Conservation (phyloP, 2,113 vertebrate species). For the Hippoglossus stenolepis region DNA sequence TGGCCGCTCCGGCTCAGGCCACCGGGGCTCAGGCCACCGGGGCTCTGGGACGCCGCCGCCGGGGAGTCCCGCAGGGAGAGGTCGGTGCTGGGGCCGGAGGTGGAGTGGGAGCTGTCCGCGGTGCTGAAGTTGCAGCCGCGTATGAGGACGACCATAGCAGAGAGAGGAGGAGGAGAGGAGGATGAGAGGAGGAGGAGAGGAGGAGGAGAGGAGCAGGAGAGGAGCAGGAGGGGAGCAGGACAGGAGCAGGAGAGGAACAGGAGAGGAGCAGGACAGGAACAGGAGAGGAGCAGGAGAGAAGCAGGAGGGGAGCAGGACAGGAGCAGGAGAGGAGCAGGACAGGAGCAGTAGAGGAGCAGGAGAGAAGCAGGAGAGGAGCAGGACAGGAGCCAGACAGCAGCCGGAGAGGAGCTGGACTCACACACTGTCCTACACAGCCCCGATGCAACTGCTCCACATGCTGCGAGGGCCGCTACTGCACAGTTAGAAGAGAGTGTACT, state of each 20-base stretch:
- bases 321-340: no score
- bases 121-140: slow-evolving; percentile 69
- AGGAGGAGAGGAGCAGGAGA: no score
- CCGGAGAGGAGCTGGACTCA: slow-evolving; percentile 9
- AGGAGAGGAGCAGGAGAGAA: no score
- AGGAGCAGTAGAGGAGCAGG: no score
- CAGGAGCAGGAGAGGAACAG: no score
- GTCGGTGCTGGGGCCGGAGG: slow-evolving; percentile 29
- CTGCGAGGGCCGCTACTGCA: not conserved
- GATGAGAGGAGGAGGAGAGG: no score
- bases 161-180: slow-evolving; percentile 2
- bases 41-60: slow-evolving; percentile 20
- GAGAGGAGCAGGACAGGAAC: no score
- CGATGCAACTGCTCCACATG: slow-evolving; percentile 4
- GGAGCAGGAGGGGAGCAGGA: no score
- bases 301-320: no score
- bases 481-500: slow-evolving; percentile 3
- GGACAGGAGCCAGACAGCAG: no score
- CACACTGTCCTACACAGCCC: slow-evolving; percentile 4
- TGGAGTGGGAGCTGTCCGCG: slow-evolving; percentile 60
- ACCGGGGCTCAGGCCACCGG: slow-evolving; percentile 56
- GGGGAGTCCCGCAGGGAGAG: slow-evolving; percentile 31
- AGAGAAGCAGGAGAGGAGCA: no score
- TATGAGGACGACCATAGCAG: slow-evolving; percentile 70
- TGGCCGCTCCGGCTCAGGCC: slow-evolving; percentile 76